Conservation (phyloP, 2,113 vertebrate genomes). For the Cyanistes caeruleus region DNA sequence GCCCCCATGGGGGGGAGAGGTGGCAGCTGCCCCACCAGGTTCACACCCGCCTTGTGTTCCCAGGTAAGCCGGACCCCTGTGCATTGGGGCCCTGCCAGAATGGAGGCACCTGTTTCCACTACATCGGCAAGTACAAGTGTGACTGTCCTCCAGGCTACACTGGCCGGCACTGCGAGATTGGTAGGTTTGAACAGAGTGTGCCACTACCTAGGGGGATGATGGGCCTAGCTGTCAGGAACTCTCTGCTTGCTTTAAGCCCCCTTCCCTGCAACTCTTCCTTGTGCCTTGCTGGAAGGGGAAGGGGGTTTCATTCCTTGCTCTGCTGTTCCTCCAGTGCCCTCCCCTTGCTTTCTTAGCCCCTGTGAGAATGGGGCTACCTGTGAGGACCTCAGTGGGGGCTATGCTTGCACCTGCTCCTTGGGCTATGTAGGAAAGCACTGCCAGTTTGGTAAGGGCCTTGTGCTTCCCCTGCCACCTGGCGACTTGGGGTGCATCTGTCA, state of each 20-base stretch:
- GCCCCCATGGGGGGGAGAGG: background rate
- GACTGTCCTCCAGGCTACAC: slow-evolving; percentile 87
- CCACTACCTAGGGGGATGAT: accelerated
- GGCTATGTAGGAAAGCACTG: slow-evolving; percentile 77
- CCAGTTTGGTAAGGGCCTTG: slow-evolving; percentile 69
- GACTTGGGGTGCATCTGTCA: accelerated
- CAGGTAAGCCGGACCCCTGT: slow-evolving; percentile 95
- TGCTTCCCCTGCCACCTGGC: accelerated
- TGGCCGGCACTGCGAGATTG: slow-evolving; percentile 89
- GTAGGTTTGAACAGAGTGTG: slow-evolving; percentile 33
- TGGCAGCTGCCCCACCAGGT: background rate
- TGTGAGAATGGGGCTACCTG: slow-evolving; percentile 78
- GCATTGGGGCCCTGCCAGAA: slow-evolving; percentile 93
- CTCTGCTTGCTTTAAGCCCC: background rate
- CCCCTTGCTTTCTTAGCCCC: slow-evolving; percentile 73
- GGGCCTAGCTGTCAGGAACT: background rate
- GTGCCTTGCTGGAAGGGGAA: background rate
- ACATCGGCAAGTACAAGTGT: slow-evolving; percentile 98
- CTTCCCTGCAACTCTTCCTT: background rate
- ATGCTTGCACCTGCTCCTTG: slow-evolving; percentile 66
- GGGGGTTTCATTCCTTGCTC: background rate
- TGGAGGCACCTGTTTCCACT: slow-evolving; percentile 96
- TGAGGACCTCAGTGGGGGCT: slow-evolving; percentile 53
- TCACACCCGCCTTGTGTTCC: background rate
- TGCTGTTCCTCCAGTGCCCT: slow-evolving; percentile 50